Conservation (phyloP, 2,888 invertebrate genomes). For the Ellobium chinense region DNA sequence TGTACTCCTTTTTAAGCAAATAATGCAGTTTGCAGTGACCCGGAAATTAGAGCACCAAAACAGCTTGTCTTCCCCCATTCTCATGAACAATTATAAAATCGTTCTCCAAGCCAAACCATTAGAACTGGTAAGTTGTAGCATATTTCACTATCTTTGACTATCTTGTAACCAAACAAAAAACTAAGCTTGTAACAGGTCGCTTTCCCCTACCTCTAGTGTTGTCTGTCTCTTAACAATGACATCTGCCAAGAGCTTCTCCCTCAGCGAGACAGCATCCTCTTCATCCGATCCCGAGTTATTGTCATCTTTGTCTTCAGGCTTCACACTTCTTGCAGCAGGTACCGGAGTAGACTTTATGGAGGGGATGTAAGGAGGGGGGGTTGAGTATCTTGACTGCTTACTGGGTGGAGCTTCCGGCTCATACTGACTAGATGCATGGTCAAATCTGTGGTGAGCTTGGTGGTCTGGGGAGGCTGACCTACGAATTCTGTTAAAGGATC, state of each 20-base stretch:
- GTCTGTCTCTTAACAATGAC: conserved; percentile 59
- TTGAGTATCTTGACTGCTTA: neutral
- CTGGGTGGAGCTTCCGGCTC: conserved; percentile 18
- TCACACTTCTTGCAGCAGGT: neutral
- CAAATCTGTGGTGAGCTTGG: neutral
- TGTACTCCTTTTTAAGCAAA: too few species aligned
- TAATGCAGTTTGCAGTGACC: too few species aligned
- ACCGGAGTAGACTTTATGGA: conserved; percentile 28
- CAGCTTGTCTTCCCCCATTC: too few species aligned
- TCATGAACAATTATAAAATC: too few species aligned
- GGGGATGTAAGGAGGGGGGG: conserved; percentile 41
- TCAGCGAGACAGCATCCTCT: conserved; percentile 60
- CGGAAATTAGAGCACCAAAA: too few species aligned
- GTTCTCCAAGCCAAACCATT: too few species aligned
- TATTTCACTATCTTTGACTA: too few species aligned
- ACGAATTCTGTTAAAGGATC: neutral
- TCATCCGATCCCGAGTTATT: conserved; percentile 43
- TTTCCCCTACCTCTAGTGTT: conserved; percentile 52
- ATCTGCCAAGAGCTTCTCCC: conserved; percentile 65
- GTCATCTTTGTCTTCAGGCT: neutral
- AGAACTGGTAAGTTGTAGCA: too few species aligned
- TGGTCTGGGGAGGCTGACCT: neutral
- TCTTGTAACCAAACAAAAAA: too few species aligned
- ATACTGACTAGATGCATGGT: neutral
- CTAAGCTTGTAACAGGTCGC: neutral